phyloP scores from a whole-genome alignment of 2,797 vertebrate species.

The Molossus molossus region DNA sequence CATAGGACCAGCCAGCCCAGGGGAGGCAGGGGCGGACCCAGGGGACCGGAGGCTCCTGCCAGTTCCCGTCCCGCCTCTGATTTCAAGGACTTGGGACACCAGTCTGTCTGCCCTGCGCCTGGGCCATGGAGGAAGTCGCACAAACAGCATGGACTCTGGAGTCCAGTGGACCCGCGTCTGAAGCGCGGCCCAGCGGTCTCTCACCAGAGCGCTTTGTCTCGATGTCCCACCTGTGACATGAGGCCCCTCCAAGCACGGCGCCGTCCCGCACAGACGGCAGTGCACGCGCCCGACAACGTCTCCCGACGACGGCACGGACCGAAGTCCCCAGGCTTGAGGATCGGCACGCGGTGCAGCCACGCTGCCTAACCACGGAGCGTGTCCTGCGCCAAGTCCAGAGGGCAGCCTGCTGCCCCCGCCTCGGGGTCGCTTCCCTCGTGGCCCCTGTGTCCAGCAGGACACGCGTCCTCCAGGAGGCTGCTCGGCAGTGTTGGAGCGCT shows the following conservation, averaged over 20 bases:
- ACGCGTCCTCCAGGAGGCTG: accelerated
- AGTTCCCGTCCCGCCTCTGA: accelerated
- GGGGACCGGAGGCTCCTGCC: too few species aligned
- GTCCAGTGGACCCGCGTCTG: accelerated
- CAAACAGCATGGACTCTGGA: not conserved
- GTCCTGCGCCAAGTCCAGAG: too few species aligned
- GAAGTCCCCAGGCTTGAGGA: not conserved
- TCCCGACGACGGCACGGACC: not conserved
- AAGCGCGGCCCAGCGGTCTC: not conserved
- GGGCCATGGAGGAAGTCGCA: too few species aligned
- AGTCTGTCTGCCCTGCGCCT: not conserved
- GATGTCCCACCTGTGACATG: accelerated
- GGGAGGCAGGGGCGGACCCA: accelerated
- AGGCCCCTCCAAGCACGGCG: too few species aligned
- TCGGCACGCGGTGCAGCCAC: too few species aligned
- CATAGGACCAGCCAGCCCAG: not conserved
- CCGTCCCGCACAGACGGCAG: not conserved
- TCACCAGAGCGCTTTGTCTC: not conserved
- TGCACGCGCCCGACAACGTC: accelerated
- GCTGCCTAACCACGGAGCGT: too few species aligned
- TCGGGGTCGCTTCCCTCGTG: too few species aligned
- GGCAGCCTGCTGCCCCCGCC: too few species aligned
- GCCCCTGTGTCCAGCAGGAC: accelerated
- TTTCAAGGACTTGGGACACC: not conserved
- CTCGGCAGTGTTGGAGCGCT: accelerated